Conservation (phyloP, 2,888 invertebrate species). For the Polydrusus tereticollis region DNA sequence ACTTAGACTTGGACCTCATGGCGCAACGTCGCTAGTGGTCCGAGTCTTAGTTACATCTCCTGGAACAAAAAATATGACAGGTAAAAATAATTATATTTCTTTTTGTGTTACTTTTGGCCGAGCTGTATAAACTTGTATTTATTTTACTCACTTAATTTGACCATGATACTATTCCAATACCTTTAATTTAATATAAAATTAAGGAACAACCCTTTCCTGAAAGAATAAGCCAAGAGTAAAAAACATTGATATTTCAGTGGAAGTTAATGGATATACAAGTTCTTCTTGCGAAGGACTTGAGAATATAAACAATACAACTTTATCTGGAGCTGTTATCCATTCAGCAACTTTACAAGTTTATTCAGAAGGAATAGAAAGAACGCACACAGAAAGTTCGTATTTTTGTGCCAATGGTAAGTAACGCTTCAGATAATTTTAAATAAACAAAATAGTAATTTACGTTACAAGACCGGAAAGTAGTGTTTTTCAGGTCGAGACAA, state of each 20-base stretch:
- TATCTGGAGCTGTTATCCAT: conserved; percentile 74
- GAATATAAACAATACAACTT: conserved; percentile 71
- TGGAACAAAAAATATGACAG: conserved; percentile 76
- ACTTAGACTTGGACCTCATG: conserved; percentile 74
- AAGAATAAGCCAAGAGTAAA: too few species aligned
- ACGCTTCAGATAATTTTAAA: not conserved
- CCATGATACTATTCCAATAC: too few species aligned
- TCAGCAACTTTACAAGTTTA: conserved; percentile 74
- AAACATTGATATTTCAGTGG: conserved; percentile 68
- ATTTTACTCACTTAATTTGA: too few species aligned
- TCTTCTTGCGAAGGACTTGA: conserved; percentile 74
- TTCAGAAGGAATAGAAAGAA: conserved; percentile 74
- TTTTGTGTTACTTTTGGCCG: not conserved
- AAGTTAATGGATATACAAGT: conserved; percentile 77
- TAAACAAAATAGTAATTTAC: not conserved
- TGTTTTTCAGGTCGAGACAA: too few species aligned
- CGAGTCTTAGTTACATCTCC: conserved; percentile 74
- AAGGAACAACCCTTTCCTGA: too few species aligned
- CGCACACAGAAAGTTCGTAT: conserved; percentile 78
- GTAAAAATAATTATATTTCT: conserved; percentile 62
- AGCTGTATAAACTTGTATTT: too few species aligned
- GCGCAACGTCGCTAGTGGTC: conserved; percentile 76
- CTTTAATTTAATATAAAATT: too few species aligned
- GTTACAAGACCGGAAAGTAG: too few species aligned
- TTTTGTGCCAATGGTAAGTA: conserved; percentile 76